Conservation (phyloP, 2,113 vertebrate species). For the Herpailurus yagouaroundi region DNA sequence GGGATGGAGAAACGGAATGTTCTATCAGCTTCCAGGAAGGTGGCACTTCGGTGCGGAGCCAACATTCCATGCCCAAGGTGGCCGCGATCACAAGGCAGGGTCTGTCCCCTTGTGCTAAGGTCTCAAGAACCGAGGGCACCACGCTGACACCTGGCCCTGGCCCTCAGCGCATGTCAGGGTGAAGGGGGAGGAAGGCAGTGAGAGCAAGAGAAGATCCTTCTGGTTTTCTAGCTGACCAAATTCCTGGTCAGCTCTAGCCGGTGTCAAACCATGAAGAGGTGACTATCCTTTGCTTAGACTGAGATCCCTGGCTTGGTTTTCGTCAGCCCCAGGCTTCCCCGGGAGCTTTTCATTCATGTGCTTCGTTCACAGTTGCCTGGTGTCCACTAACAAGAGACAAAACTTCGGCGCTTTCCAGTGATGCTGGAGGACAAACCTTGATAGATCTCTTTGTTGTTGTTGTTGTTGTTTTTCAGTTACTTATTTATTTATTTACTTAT, state of each 20-base stretch:
- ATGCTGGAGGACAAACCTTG: not conserved
- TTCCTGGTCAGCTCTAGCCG: not conserved
- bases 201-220: not conserved
- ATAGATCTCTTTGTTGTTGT: not conserved
- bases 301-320: not conserved
- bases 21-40: not conserved
- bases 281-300: not conserved
- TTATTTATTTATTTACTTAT: too few species aligned
- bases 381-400: not conserved
- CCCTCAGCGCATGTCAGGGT: not conserved
- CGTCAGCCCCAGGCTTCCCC: not conserved
- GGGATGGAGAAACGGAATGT: not conserved
- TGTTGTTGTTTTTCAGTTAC: too few species aligned
- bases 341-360: not conserved
- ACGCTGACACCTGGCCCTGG: not conserved
- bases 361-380: not conserved
- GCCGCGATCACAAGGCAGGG: not conserved
- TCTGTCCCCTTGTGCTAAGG: not conserved
- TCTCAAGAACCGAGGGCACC: not conserved
- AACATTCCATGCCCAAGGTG: not conserved
- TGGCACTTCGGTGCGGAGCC: not conserved
- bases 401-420: slow-evolving; percentile 21
- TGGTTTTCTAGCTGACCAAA: slow-evolving; percentile 15
- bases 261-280: not conserved
- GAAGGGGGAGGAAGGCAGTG: not conserved